These are phyloP conservation scores for Hesperophylax magnus DNA, from an alignment of 1,140 invertebrate species.

Conservation along the genomic window DNA sequence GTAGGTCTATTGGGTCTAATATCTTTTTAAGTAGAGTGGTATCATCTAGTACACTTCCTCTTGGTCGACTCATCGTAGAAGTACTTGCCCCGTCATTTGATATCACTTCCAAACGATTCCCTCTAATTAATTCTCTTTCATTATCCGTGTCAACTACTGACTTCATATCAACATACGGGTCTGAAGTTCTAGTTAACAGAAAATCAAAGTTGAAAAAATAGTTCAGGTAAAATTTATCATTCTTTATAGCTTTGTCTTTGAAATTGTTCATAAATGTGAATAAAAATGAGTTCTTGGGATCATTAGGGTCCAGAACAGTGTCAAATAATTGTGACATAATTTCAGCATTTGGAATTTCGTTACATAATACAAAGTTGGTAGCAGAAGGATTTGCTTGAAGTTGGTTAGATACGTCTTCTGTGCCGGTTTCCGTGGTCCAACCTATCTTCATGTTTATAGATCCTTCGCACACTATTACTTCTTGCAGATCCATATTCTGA, in stretches of 20 bases:
- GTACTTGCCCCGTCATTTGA: conserved; percentile 3
- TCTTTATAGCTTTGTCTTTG: conserved; percentile 32
- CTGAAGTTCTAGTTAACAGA: conserved; percentile 18
- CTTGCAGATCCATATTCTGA: conserved; percentile 39
- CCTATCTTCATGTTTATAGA: conserved; percentile 22
- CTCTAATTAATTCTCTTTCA: not conserved
- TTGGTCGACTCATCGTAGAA: conserved; percentile 13
- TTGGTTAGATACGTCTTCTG: not conserved
- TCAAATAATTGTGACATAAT: conserved; percentile 39
- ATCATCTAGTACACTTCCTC: conserved; percentile 44
- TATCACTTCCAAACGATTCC: not conserved
- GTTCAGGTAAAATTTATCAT: conserved; percentile 49
- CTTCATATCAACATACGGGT: not conserved
- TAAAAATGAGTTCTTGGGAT: conserved; percentile 52
- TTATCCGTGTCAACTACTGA: not conserved
- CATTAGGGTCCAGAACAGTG: conserved; percentile 47
- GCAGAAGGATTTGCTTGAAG: not conserved
- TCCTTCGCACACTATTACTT: conserved; percentile 33
- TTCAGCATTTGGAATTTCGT: conserved; percentile 19
- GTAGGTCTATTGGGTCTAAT: conserved; percentile 67
- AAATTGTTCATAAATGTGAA: conserved; percentile 46
- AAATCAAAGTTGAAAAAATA: conserved; percentile 50
- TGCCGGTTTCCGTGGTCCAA: conserved; percentile 10
- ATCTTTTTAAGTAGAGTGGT: conserved; percentile 57
- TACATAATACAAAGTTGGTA: not conserved